Conservation (phyloP, 2,113 vertebrate genomes). For the Dicerorhinus sumatrensis region DNA sequence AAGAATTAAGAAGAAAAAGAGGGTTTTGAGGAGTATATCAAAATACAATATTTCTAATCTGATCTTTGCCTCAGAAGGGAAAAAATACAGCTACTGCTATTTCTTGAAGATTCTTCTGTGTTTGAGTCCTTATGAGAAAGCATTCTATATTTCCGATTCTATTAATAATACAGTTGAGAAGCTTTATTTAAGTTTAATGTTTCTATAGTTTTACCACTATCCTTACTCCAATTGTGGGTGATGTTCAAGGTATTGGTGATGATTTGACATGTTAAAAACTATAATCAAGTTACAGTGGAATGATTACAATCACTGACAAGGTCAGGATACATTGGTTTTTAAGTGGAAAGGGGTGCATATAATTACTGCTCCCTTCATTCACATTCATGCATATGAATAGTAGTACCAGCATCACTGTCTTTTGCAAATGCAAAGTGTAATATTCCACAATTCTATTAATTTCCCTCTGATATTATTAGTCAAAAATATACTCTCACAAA, state of each 20-base stretch:
- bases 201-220: neutral
- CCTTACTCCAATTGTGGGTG: neutral
- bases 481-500: slow-evolving; percentile 48
- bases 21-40: neutral
- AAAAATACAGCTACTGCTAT: neutral
- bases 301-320: slow-evolving; percentile 48
- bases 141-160: neutral
- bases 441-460: slow-evolving; percentile 45
- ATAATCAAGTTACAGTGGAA: slow-evolving; percentile 9
- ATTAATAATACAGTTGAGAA: slow-evolving; percentile 28
- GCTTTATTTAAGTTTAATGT: slow-evolving; percentile 8
- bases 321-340: slow-evolving; percentile 23
- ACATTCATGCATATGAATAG: slow-evolving; percentile 34
- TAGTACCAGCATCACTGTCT: neutral
- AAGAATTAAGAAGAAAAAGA: neutral
- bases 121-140: slow-evolving; percentile 37
- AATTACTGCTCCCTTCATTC: slow-evolving; percentile 52
- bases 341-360: slow-evolving; percentile 39
- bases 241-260: slow-evolving; percentile 28
- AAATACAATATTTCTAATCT: neutral
- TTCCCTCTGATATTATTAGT: neutral
- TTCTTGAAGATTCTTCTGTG: slow-evolving; percentile 36
- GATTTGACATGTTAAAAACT: slow-evolving; percentile 48
- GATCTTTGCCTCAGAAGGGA: neutral
- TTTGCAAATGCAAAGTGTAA: slow-evolving; percentile 39